Percentiles rank a stretch among this genome's conserved stretches.
Conservation (phyloP, 2,113 vertebrate species). For the Xiphophorus maculatus region DNA sequence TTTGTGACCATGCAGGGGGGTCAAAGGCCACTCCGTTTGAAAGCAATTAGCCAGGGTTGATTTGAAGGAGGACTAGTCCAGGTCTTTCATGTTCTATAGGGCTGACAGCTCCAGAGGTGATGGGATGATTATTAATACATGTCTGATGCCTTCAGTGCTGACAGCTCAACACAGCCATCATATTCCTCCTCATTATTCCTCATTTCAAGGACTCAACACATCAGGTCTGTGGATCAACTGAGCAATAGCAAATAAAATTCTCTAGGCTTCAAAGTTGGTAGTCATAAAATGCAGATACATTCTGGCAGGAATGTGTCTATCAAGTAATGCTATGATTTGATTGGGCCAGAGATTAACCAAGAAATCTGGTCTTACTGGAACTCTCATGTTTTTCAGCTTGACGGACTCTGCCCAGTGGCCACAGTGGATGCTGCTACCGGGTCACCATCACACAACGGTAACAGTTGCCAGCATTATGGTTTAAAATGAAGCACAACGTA, state of each 20-base stretch:
- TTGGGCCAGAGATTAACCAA: too few relatives aligned
- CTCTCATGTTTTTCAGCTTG: too few relatives aligned
- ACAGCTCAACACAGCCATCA: slow-evolving; percentile 54
- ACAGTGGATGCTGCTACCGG: too few relatives aligned
- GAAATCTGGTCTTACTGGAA: too few relatives aligned
- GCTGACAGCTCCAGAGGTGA: slow-evolving; percentile 62
- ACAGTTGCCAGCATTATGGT: too few relatives aligned
- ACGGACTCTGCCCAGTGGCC: too few relatives aligned
- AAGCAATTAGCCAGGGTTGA: slow-evolving; percentile 72
- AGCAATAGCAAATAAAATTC: slow-evolving; percentile 31
- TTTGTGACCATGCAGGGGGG: slow-evolving; percentile 60
- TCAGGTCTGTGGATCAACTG: slow-evolving; percentile 21
- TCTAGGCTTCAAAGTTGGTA: slow-evolving; percentile 5
- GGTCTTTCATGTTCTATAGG: slow-evolving; percentile 63
- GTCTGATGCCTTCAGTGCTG: slow-evolving; percentile 52
- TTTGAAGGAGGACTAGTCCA: slow-evolving; percentile 48
- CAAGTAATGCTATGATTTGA: neutral
- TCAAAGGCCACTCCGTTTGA: slow-evolving; percentile 67
- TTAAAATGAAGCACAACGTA: too few relatives aligned
- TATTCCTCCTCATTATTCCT: slow-evolving; percentile 64
- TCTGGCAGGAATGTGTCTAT: neutral
- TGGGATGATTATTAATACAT: slow-evolving; percentile 65
- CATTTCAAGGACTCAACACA: slow-evolving; percentile 49
- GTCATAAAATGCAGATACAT: neutral
- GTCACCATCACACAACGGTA: too few relatives aligned